phyloP scores from a whole-genome alignment of 2,113 vertebrate genomes.

The Telmatochromis brichardi region DNA sequence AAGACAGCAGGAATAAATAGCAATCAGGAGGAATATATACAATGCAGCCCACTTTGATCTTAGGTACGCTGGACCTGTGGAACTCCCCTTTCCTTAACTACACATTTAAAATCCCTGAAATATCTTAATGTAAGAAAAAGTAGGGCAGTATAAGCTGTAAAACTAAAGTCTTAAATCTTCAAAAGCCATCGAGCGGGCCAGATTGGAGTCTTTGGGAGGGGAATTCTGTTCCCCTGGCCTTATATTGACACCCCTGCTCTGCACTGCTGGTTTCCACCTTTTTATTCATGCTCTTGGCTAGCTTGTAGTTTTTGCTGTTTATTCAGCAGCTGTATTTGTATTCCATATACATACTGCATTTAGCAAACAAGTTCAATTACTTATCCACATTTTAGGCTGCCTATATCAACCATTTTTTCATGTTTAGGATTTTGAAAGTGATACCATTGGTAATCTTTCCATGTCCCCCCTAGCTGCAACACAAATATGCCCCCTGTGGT shows the following conservation, averaged over 20 bases:
- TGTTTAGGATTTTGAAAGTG: neutral
- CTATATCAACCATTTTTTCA: neutral
- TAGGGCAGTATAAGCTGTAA: neutral
- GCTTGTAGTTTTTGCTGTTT: neutral
- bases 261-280: neutral
- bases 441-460: neutral
- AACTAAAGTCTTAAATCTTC: neutral
- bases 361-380: neutral
- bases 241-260: neutral
- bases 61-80: neutral
- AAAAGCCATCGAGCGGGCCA: neutral
- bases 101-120: neutral
- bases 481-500: neutral
- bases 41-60: fast-evolving
- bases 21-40: neutral
- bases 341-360: neutral
- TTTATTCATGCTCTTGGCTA: neutral
- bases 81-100: neutral
- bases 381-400: neutral
- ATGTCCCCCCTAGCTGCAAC: neutral
- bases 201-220: neutral
- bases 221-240: neutral
- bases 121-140: neutral
- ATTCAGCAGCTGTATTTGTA: neutral
- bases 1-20: neutral